Percentiles rank a stretch among this genome's conserved stretches.
Conservation (phyloP, 2,888 invertebrate genomes). For the Polyploca ridens region DNA sequence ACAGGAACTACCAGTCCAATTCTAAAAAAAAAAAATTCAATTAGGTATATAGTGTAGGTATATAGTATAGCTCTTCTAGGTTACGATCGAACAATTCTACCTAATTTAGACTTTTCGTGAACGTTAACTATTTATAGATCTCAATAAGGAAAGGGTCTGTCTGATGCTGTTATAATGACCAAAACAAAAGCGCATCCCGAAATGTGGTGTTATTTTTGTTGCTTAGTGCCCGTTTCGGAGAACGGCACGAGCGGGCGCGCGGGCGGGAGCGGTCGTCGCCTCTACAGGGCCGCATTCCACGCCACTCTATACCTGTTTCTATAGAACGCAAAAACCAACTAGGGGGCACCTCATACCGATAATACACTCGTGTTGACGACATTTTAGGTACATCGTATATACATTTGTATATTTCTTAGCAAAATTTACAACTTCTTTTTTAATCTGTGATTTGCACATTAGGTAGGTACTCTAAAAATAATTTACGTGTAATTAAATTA, state of each 20-base stretch:
- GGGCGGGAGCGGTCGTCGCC: slow-evolving; percentile 82
- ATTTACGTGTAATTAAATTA: no score
- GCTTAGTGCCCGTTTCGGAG: slow-evolving; percentile 79
- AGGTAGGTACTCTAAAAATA: no score
- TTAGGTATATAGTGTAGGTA: no score
- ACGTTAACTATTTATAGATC: background rate
- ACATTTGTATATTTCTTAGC: background rate
- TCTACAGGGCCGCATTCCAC: slow-evolving; percentile 67
- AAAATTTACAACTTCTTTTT: no score
- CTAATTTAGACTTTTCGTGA: background rate
- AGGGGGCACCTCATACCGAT: no score
- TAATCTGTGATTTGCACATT: no score
- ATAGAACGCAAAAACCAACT: background rate
- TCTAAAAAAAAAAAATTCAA: no score
- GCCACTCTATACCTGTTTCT: slow-evolving; percentile 20
- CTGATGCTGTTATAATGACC: slow-evolving; percentile 64
- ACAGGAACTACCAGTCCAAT: no score
- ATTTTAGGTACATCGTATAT: no score
- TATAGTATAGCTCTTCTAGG: background rate
- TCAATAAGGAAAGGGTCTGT: slow-evolving; percentile 31
- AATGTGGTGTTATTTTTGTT: slow-evolving; percentile 80
- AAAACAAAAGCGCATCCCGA: slow-evolving; percentile 80
- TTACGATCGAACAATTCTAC: background rate
- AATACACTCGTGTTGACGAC: no score
- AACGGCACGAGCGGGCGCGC: slow-evolving; percentile 67